Evolutionary conservation across 2,113 vertebrate species (phyloP), one percentile per base, ranked within the genome.

Genomic region (Anolis carolinensis): DNA sequence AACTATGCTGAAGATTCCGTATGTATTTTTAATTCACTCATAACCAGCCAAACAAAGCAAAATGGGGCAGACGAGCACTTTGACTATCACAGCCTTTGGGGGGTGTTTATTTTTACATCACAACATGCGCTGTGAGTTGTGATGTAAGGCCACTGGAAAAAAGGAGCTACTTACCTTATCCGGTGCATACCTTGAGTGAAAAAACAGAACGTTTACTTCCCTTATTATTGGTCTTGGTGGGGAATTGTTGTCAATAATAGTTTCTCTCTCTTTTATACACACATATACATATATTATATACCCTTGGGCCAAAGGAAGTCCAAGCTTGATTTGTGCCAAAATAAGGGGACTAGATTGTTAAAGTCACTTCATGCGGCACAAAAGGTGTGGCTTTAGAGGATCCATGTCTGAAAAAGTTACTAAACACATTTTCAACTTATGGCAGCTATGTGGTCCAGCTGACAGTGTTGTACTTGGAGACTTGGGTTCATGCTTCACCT

Each of bases 41-140:
- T 98, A 99, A 99, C 98, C 98, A 99, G 98, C 98, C 98, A 99
- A 99, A 98, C 97, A 97, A 99, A 99, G 98, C 98, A 98, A 96
- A 98, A 96, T 97, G 95, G 97, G 96, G 96, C 97, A 98, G 97
- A 98, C 98, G 98, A 99, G 98, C 99, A 98, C 97, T 98, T 98
- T 97, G 85, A 98, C 98, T 98, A 99, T 97, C 97, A 98, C 98
- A 98, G 98, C 97, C 96, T 94, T 95, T 92, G 93, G 95, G 96
- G 95, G 63, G 84, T 88, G 50, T 71, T 71, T 59, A 89, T 52
- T 95, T 97, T 98, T 98, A 98, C 96, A 98, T 98, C 98, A 97
- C 97, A 98, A 98, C 97, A 96, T 94, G 96, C 93, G 94, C 97
- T 94, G 95, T 87, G 96, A 77, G 95, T 98, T 98, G 97, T 98